Evolutionary conservation across 2,113 vertebrate genomes (phyloP).

Genomic region (Pyxicephalus adspersus): DNA sequence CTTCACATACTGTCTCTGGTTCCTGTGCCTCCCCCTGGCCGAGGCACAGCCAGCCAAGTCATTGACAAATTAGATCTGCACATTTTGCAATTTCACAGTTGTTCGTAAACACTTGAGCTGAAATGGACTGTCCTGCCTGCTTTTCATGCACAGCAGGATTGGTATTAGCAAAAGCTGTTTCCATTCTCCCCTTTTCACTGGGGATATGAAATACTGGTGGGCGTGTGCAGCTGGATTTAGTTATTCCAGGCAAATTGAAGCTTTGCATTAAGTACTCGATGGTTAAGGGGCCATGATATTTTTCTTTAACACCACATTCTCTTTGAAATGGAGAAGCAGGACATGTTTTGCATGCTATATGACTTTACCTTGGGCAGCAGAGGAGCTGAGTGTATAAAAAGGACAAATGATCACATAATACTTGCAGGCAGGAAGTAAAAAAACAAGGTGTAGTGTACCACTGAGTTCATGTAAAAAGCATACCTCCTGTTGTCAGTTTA

Average conservation of each 20-base stretch:
- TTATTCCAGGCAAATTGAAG: conserved; percentile 6
- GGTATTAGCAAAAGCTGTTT: conserved; percentile 59
- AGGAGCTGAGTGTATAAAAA: background rate
- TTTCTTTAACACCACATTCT: conserved; percentile 12
- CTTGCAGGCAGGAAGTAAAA: background rate
- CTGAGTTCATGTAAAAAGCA: background rate
- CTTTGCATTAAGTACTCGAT: conserved; percentile 38
- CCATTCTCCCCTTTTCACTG: conserved; percentile 13
- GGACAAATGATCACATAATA: background rate
- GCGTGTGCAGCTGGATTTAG: conserved; percentile 52
- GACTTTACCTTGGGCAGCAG: background rate
- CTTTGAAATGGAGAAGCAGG: conserved; percentile 5
- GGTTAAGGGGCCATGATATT: conserved; percentile 16
- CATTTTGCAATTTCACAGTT: conserved; percentile 67
- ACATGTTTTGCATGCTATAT: conserved; percentile 8
- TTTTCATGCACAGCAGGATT: conserved; percentile 58
- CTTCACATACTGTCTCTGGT: conserved; percentile 60
- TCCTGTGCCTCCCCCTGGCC: conserved; percentile 61
- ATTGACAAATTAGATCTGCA: conserved; percentile 72
- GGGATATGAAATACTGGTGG: conserved; percentile 29
- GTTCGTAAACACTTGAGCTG: conserved; percentile 66
- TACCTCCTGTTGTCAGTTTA: background rate
- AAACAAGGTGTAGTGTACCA: background rate
- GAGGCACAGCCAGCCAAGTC: conserved; percentile 68
- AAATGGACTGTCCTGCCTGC: conserved; percentile 60